Base-by-base conservation (phyloP, 2,113 vertebrate species). In the Pachycephala philippinensis region DNA sequence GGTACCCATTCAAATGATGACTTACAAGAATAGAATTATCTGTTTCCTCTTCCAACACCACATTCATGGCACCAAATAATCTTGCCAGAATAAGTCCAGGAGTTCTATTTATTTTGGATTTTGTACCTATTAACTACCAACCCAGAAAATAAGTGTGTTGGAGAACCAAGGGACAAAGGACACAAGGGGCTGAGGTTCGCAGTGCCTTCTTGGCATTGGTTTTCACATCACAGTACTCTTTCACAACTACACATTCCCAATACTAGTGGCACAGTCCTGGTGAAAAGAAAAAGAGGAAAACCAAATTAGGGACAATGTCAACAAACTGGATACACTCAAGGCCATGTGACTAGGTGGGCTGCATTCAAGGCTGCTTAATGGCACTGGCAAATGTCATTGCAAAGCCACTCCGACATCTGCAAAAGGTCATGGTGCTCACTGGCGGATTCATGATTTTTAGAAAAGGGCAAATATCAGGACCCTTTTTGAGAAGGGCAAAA, bases 141-240 rank as follows among this genome's bases (percentile, higher is more conserved):
- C 3, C 9, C 53, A 68, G 60, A 87, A 84, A 54, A 44, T 2
- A 14, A 26, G 10, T 11, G 13, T 15, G 10, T 1, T 61, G n/a
- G 35, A 71, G 30, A 89, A 47, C 6, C 15, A 86, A 80, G 39
- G 9, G 49, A 40, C 59, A 76, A 90, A 47, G 33, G 44, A 80
- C 71, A 86, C 9, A 47, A 45, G 35, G 39, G 6, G 14, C 6
- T 82, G 13, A 57, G 53, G 8, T 16, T 59, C 53, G 60, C 53
- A 24, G 1, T 18, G 33, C 12, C 15, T 20, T 44, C 47, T 23
- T 23, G 17, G 44, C 23, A 28, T 0, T 3, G 1, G 15, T 49
- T 71, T 90, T 68, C 71, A 50, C 21, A 63, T 15, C 42, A 63
- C 7, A 18, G 28, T 12, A 60, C 47, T 22, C n/a, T 39, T 3